Evolutionary conservation across 1,140 invertebrate species (phyloP), one percentile per base, ranked within the genome.

Genomic region (Drosophila watanabei): DNA sequence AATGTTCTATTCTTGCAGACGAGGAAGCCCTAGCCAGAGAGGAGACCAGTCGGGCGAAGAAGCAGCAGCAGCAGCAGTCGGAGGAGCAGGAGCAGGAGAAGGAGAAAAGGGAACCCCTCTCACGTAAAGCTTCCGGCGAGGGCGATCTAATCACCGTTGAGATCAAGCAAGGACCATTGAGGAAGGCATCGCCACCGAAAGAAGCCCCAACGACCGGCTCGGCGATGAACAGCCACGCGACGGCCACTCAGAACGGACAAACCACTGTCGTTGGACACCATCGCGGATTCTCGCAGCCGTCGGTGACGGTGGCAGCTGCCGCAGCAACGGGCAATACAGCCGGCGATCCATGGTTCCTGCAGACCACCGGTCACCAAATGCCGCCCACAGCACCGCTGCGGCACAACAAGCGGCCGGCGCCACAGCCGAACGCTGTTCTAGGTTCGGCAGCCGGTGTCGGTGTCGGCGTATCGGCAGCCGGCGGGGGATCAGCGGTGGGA

Each of bases 301-400:
- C 92, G 48, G 92, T 89, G 39, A 83, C 88, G 43, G 83, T 84
- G 62, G 83, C 85, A 41, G 66, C 87, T 10, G 59, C 82, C 39
- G 46, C 82, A 10, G 57, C 82, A 5, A 63, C 80, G 33, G 85
- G 85, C 43, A 91, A 76, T 37, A 86, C 90, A 59, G 80, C 87
- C 32, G 92, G 92, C 60, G 92, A 93, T 92, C 93, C 93, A 92
- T 93, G 93, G 93, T 93, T 93, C 88, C 80, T 93, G 66, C 93
- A 93, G 77, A 81, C 92, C 45, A 91, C 92, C 33, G 92, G 92
- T 75, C 92, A 93, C 79, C 92, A 93, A 60, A 93, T 93, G 92
- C 91, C 91, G 59, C 93, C 93, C 51, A 93, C 92, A 43, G 92
- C 93, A 24, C 93, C 93, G 28, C 62, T 91, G 35, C 79, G 93